Base-by-base conservation (phyloP, 2,113 vertebrate species). In the Cinclus cinclus region DNA sequence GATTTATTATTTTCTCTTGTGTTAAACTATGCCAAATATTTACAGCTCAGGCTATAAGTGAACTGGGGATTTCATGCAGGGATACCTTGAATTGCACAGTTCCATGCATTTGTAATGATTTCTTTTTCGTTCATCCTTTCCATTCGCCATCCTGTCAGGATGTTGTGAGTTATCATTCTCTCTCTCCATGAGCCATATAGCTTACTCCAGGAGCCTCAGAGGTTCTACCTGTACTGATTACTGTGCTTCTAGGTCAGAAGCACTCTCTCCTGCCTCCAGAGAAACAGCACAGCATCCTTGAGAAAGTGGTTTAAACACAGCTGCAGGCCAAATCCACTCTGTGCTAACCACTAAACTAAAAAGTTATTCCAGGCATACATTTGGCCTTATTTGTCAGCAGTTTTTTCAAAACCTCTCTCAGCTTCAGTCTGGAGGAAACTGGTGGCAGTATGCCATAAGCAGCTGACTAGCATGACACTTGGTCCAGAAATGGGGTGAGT, bases 381-480 rank as follows among this genome's bases (percentile, higher is more conserved):
- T 89, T 64, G 39, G 41, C 49, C n/a, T 86, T 67, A 47, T 89
- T 89, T 86, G 28, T 47, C 42, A 87, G 67, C 75, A 73, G 53
- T 55, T 79, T 28, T 92, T 90, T 75, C 68, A 56, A 85, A 86
- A 64, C 6, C 16, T 77, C 46, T 53, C 28, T 73, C 8, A 12
- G 55, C 24, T 41, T 60, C 47, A 82, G 31, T 42, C 68, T 75
- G 47, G 31, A 60, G 39, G 62, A 87, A 44, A 41, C 25, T 84
- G 47, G 59, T 94, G 87, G 87, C 91, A 93, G 24, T 31, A 35
- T 7, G 87, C 89, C 92, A 87, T 47, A 68, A 74, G 44, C 77
- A 92, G 71, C 95, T 95, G 83, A 90, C 73, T 85, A 65, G 62
- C 33, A 30, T 88, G 80, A 83, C 64, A 63, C 56, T 83, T 63